These are phyloP conservation scores for Pipistrellus nathusii DNA, from an alignment of 2,797 vertebrate genomes.

Conservation along the genomic window DNA sequence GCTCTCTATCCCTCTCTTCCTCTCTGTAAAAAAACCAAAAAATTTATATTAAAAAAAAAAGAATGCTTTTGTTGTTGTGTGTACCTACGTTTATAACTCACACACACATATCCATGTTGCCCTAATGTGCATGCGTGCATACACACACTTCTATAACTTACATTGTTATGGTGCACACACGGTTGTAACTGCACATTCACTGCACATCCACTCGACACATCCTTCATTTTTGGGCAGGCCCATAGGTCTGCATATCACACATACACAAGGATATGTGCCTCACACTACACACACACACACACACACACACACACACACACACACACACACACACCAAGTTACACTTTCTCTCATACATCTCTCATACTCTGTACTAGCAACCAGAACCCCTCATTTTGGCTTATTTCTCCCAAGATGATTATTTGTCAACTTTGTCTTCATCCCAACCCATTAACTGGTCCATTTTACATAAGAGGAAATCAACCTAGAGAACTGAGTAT, in stretches of 20 bases:
- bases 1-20: no score
- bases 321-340: neutral
- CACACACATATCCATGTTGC: neutral
- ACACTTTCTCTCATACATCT: conserved; percentile 1
- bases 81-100: neutral
- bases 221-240: conserved; percentile 54
- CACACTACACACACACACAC: neutral
- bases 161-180: neutral
- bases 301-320: neutral
- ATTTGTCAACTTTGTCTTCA: conserved; percentile 15
- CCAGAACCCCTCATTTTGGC: conserved; percentile 17
- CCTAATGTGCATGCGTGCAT: neutral
- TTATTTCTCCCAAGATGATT: conserved; percentile 31
- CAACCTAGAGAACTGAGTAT: neutral
- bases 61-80: neutral
- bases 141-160: neutral
- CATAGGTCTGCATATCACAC: neutral
- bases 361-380: conserved; percentile 8
- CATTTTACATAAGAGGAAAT: conserved; percentile 17
- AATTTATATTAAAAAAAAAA: no score
- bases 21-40: no score
- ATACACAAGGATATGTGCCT: neutral
- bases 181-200: neutral
- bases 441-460: neutral
- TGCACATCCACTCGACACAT: conserved; percentile 2